phyloP scores from a whole-genome alignment of 2,113 vertebrate species.

The Hippocampus zosterae region DNA sequence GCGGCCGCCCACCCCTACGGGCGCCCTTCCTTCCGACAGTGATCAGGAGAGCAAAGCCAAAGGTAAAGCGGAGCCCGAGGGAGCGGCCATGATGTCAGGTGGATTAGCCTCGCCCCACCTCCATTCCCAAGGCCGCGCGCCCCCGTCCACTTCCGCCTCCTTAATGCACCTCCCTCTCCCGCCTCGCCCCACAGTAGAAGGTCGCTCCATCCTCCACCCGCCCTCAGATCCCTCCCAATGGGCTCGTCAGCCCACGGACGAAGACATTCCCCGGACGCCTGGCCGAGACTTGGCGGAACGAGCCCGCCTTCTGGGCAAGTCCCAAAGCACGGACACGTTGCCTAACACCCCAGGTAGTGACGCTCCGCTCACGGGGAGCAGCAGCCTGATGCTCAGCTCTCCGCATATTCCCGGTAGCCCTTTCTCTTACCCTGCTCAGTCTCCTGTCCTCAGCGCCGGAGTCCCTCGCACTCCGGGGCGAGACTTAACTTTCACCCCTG shows the following conservation, averaged over 20 bases:
- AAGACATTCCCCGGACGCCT: conserved; percentile 87
- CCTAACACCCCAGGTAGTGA: conserved; percentile 87
- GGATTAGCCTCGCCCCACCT: conserved; percentile 58
- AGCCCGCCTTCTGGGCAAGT: conserved; percentile 77
- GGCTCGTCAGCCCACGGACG: conserved; percentile 76
- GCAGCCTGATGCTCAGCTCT: conserved; percentile 83
- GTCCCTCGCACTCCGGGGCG: conserved; percentile 92
- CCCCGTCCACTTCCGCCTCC: conserved; percentile 45
- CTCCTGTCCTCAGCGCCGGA: conserved; percentile 83
- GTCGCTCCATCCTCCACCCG: conserved; percentile 54
- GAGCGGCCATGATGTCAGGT: conserved; percentile 68
- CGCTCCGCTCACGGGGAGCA: conserved; percentile 81
- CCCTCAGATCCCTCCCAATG: conserved; percentile 60
- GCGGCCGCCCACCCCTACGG: conserved; percentile 70
- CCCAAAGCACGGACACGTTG: conserved; percentile 85
- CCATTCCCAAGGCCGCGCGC: conserved; percentile 61
- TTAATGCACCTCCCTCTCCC: conserved; percentile 74
- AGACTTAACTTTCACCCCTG: conserved; percentile 89
- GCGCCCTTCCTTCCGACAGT: conserved; percentile 62
- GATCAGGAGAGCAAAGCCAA: conserved; percentile 65
- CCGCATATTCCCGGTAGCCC: conserved; percentile 91
- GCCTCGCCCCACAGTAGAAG: conserved; percentile 61
- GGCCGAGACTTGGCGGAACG: conserved; percentile 82
- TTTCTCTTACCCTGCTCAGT: conserved; percentile 91
- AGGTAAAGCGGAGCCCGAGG: conserved; percentile 69